Conservation (phyloP, 1,140 invertebrate genomes). For the Microplitis demolitor region DNA sequence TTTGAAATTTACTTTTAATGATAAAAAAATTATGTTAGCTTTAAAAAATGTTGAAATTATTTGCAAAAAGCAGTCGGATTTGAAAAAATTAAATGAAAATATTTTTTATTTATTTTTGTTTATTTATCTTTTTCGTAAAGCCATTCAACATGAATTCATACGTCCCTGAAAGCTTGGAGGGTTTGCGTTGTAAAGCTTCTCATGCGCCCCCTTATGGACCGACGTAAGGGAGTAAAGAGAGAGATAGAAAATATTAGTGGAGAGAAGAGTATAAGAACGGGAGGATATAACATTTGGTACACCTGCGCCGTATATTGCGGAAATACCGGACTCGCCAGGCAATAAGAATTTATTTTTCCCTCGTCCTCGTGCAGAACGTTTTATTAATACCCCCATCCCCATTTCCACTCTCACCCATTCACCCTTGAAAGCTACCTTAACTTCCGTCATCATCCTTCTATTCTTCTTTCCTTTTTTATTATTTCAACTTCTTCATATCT, state of each 20-base stretch:
- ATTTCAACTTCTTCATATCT: slow-evolving; percentile 15
- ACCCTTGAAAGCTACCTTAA: slow-evolving; percentile 17
- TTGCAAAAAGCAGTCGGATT: too few species aligned
- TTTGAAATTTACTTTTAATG: too few species aligned
- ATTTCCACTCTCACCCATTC: slow-evolving; percentile 22
- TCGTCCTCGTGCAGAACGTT: slow-evolving; percentile 43
- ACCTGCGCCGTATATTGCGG: slow-evolving; percentile 61
- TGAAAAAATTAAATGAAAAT: too few species aligned
- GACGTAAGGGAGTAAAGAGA: background rate
- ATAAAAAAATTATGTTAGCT: too few species aligned
- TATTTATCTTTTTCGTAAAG: background rate
- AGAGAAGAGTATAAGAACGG: slow-evolving; percentile 17
- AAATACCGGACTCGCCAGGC: slow-evolving; percentile 56
- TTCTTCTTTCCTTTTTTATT: slow-evolving; percentile 29
- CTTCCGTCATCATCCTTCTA: slow-evolving; percentile 36
- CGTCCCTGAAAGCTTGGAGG: background rate
- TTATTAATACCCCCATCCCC: slow-evolving; percentile 49
- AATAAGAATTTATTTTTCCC: slow-evolving; percentile 57
- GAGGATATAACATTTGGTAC: slow-evolving; percentile 52
- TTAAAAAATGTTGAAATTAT: too few species aligned
- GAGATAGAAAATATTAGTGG: slow-evolving; percentile 3
- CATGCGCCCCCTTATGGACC: slow-evolving; percentile 33
- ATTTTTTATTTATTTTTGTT: too few species aligned
- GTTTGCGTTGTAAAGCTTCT: slow-evolving; percentile 32
- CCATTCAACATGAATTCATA: slow-evolving; percentile 2